phyloP scores from a whole-genome alignment of 2,888 invertebrate species.

The Cheilosia urbana region DNA sequence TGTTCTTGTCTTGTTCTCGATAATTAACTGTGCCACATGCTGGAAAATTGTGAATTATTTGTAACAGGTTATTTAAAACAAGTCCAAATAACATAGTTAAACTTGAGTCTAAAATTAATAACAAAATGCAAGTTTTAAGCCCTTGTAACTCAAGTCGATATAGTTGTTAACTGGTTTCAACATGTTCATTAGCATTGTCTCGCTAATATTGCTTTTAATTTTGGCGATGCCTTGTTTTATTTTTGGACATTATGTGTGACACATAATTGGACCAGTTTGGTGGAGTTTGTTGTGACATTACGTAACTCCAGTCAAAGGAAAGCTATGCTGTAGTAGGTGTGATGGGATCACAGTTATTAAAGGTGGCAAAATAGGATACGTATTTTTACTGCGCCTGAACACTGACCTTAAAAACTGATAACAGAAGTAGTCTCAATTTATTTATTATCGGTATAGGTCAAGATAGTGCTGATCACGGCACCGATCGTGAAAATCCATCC shows the following conservation, averaged over 20 bases:
- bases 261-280: constrained; percentile 11
- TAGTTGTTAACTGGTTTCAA: constrained; percentile 4
- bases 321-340: not conserved
- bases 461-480: too few relatives aligned
- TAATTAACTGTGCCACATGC: not conserved
- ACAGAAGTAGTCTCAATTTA: too few relatives aligned
- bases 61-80: constrained; percentile 8
- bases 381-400: too few relatives aligned
- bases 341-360: too few relatives aligned
- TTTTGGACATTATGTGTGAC: constrained; percentile 15
- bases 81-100: not conserved
- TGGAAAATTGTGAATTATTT: not conserved
- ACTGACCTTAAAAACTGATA: too few relatives aligned
- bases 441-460: too few relatives aligned
- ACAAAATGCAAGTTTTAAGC: not conserved
- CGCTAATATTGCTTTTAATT: constrained; percentile 20
- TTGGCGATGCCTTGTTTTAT: not conserved
- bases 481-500: too few relatives aligned
- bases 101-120: constrained; percentile 8
- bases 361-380: too few relatives aligned
- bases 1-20: not conserved
- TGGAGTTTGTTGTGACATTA: not conserved
- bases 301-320: not conserved
- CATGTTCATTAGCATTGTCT: constrained; percentile 1
- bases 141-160: not conserved